phyloP scores from a whole-genome alignment of 2,888 invertebrate genomes.

The Tromatobia lineatoria region DNA sequence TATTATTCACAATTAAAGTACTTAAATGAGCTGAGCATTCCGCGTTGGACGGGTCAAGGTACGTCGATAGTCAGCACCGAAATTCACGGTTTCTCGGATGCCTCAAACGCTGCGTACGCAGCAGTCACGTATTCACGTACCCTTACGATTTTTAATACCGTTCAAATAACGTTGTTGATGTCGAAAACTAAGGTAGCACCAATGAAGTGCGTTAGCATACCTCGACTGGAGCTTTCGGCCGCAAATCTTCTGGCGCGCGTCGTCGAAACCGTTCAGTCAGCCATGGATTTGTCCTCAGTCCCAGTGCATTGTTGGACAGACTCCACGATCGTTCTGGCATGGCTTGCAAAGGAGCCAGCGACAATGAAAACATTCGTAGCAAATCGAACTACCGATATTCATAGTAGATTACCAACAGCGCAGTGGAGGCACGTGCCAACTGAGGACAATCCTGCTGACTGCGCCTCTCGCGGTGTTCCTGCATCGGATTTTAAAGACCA shows the following conservation, averaged over 20 bases:
- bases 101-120: constrained; percentile 52
- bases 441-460: constrained; percentile 71
- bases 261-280: constrained; percentile 34
- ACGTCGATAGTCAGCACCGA: neutral
- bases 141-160: neutral
- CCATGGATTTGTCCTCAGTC: neutral
- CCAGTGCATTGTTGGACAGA: constrained; percentile 43
- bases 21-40: too few species aligned
- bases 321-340: constrained; percentile 66
- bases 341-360: constrained; percentile 61
- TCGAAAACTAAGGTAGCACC: constrained; percentile 39
- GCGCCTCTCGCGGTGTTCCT: constrained; percentile 71
- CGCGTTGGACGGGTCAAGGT: constrained; percentile 3
- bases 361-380: constrained; percentile 57
- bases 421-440: constrained; percentile 66
- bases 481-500: too few species aligned
- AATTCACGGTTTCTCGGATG: constrained; percentile 64
- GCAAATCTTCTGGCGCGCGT: constrained; percentile 35
- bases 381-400: constrained; percentile 32
- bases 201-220: constrained; percentile 48
- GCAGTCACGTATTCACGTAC: constrained; percentile 27
- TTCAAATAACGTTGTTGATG: constrained; percentile 16
- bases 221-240: constrained; percentile 51
- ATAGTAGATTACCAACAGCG: neutral
- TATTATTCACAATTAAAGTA: too few species aligned